Evolutionary conservation across 2,113 vertebrate genomes (phyloP).

Genomic region (Cyanoramphus novaezelandiae): DNA sequence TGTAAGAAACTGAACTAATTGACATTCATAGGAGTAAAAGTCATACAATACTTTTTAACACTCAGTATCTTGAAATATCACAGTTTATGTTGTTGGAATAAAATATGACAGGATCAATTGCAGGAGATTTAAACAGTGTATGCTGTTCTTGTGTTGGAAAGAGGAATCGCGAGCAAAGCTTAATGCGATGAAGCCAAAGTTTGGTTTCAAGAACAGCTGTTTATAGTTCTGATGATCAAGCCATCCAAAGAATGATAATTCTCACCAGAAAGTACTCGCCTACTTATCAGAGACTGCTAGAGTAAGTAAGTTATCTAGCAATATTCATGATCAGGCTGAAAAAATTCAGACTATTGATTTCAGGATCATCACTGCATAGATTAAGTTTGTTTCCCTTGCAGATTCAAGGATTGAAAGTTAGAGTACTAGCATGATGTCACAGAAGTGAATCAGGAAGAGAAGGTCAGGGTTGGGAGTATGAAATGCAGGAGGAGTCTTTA

Average conservation of each 20-base stretch:
- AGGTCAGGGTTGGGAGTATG: not conserved
- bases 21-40: constrained; percentile 22
- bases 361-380: not conserved
- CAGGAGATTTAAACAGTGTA: constrained; percentile 19
- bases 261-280: not conserved
- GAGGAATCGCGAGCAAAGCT: constrained; percentile 1
- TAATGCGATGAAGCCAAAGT: constrained; percentile 11
- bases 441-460: not conserved
- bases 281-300: not conserved
- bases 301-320: not conserved
- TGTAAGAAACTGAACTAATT: constrained; percentile 14
- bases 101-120: constrained; percentile 39
- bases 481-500: not conserved
- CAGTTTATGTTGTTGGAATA: constrained; percentile 42
- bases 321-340: not conserved
- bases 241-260: constrained; percentile 1
- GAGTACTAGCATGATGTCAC: not conserved
- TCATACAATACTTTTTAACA: constrained; percentile 5
- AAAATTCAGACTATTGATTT: not conserved
- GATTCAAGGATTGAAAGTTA: not conserved
- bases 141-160: constrained; percentile 25
- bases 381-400: not conserved
- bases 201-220: constrained; percentile 6
- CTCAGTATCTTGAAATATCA: constrained; percentile 24
- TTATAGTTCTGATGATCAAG: constrained; percentile 21